Percentiles rank a stretch among this genome's conserved stretches.
Evolutionary conservation across 2,888 invertebrate species (phyloP).

Genomic region (Andrena trimmerana): DNA sequence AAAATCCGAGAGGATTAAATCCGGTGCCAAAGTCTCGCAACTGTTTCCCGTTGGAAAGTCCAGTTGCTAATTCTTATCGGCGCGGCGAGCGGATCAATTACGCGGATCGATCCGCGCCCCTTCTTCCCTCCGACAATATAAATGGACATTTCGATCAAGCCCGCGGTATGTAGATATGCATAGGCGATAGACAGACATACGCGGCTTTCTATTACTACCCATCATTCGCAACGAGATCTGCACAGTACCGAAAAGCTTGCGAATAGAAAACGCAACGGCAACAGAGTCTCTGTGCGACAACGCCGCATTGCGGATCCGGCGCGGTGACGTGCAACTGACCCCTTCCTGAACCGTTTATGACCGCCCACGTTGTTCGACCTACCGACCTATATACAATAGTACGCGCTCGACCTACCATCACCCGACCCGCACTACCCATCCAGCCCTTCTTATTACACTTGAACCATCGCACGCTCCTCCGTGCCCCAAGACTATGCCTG

Average conservation of each 20-base stretch:
- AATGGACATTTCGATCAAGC: too few relatives aligned
- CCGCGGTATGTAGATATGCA: too few relatives aligned
- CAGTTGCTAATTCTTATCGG: too few relatives aligned
- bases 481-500: too few relatives aligned
- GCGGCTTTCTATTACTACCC: too few relatives aligned
- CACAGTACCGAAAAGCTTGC: not conserved
- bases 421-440: slow-evolving; percentile 17
- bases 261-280: slow-evolving; percentile 22
- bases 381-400: slow-evolving; percentile 57
- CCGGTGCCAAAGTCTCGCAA: too few relatives aligned
- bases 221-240: not conserved
- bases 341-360: slow-evolving; percentile 65
- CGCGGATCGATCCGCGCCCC: too few relatives aligned
- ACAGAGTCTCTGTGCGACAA: slow-evolving; percentile 73
- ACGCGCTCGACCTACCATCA: slow-evolving; percentile 48
- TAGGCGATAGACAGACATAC: too few relatives aligned
- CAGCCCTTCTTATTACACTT: slow-evolving; percentile 10
- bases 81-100: too few relatives aligned
- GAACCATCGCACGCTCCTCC: not conserved
- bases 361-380: slow-evolving; percentile 64
- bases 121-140: too few relatives aligned
- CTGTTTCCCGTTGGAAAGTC: too few relatives aligned
- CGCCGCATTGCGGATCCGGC: slow-evolving; percentile 84
- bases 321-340: slow-evolving; percentile 81
- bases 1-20: too few relatives aligned